Evolutionary conservation across 1,140 invertebrate genomes (phyloP), one percentile per base, ranked within the genome.

Genomic region (Oreohelix idahoensis): DNA sequence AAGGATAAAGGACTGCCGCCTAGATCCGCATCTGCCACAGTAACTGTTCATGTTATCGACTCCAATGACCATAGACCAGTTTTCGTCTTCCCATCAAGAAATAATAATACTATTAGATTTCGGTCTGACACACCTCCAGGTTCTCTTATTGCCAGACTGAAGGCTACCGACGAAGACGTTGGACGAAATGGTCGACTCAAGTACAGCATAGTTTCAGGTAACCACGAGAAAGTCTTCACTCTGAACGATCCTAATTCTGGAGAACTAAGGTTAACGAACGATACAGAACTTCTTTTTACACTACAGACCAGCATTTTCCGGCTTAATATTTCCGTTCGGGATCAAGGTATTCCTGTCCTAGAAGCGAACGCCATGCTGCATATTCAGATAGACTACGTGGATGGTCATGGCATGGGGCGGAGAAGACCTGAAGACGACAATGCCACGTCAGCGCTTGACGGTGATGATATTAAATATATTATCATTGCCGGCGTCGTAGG

Each of bases 91-190:
- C 87, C 89, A 15, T 89, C 89, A 71, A 78, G 86, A 29, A 88
- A 86, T 76, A 90, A 92, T 75, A 85, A 89, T 51, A 95, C 95
- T 42, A 96, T 99, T 45, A 95, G 95, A 84, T 95, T 99, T 2
- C 94, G 96, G 85, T 97, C 98, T 92, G 98, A 98, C 88, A 96
- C 96, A 10, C 96, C 97, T 0, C 95, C 98, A 11, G 97, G 97
- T 0, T 97, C 96, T 0, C 81, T 85, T 23, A 83, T 90, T 5
- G 81, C 86, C 17, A 81, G 38, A 13, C 79, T 91, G 23, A 66
- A 49, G 23, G 93, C 94, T 15, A 83, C 88, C 1, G 93, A 93
- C 84, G 45, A 93, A 77, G 92, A 94, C 81, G 93, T 94, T 92
- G 94, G 93, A 90, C 94, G 93, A 87, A 95, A 95, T 88, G 87